Conservation (phyloP, 2,113 vertebrate species). For the Anarrhichthys ocellatus region DNA sequence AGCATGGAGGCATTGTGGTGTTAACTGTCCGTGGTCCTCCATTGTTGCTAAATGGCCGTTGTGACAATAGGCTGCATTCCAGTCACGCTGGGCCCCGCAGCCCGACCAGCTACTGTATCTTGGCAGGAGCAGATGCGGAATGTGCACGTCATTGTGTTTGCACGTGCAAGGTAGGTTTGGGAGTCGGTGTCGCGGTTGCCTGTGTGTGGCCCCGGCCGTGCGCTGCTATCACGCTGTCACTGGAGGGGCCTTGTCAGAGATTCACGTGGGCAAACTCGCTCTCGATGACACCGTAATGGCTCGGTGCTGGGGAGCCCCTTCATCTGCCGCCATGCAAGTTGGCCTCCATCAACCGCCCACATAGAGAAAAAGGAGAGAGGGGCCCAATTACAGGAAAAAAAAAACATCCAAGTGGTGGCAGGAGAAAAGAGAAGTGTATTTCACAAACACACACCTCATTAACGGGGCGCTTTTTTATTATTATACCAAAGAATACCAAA, state of each 20-base stretch:
- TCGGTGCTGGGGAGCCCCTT: conserved; percentile 38
- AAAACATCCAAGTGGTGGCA: not conserved
- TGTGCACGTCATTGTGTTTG: conserved; percentile 2
- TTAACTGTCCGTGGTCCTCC: conserved; percentile 72
- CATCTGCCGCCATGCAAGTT: conserved; percentile 39
- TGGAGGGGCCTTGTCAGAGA: conserved; percentile 11
- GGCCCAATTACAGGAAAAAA: not conserved
- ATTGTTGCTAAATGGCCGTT: conserved; percentile 65
- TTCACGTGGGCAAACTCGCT: conserved; percentile 32
- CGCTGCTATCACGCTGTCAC: conserved; percentile 16
- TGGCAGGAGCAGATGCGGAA: conserved; percentile 11
- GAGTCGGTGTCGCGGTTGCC: conserved; percentile 4
- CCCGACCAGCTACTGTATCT: conserved; percentile 37
- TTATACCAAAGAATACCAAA: no score
- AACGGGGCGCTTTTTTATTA: no score
- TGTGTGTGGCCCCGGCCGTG: conserved; percentile 38
- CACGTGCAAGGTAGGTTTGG: not conserved
- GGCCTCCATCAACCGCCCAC: conserved; percentile 36
- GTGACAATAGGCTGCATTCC: conserved; percentile 77
- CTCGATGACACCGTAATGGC: conserved; percentile 43
- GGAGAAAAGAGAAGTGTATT: no score
- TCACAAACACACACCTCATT: no score
- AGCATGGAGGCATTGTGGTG: conserved; percentile 74
- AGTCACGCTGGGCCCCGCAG: conserved; percentile 52
- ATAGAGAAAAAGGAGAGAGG: not conserved